phyloP scores from a whole-genome alignment of 2,888 invertebrate genomes.

The Norana najaformis region DNA sequence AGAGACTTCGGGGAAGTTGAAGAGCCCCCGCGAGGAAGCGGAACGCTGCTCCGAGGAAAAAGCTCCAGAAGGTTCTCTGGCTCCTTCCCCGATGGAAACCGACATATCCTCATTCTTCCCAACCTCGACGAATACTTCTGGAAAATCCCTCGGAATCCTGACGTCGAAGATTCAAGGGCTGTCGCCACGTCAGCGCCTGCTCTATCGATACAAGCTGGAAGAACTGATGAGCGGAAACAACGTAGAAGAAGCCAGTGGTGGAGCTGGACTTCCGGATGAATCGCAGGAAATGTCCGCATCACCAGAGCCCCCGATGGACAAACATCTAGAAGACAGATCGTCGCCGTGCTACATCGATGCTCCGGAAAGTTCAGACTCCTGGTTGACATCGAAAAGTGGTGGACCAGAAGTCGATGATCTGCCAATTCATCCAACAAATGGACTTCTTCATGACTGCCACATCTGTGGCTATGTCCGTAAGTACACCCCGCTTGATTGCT shows the following conservation, averaged over 20 bases:
- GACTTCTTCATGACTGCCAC: conserved; percentile 5
- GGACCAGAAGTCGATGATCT: background rate
- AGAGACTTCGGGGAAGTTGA: background rate
- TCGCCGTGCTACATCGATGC: background rate
- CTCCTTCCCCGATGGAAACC: background rate
- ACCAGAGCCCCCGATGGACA: background rate
- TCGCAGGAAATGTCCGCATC: background rate
- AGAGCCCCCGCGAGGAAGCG: background rate
- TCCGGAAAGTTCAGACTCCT: background rate
- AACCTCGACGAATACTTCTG: background rate
- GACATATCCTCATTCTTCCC: conserved; percentile 20
- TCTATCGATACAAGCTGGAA: conserved; percentile 22
- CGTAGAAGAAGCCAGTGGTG: background rate
- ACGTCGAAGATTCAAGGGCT: background rate
- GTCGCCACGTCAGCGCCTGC: conserved; percentile 17
- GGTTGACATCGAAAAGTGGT: background rate
- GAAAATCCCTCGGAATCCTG: background rate
- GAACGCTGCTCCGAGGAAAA: background rate
- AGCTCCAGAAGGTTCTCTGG: background rate
- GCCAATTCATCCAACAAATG: background rate
- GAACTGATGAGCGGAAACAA: background rate
- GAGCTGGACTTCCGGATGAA: background rate
- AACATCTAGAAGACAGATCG: background rate
- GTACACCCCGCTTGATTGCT: background rate
- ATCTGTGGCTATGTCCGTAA: conserved; percentile 22